A percentile compares a stretch with the other conserved stretches of the same genome.
Evolutionary conservation across 2,888 invertebrate species (phyloP).

Genomic region (Camptogramma bilineatum): DNA sequence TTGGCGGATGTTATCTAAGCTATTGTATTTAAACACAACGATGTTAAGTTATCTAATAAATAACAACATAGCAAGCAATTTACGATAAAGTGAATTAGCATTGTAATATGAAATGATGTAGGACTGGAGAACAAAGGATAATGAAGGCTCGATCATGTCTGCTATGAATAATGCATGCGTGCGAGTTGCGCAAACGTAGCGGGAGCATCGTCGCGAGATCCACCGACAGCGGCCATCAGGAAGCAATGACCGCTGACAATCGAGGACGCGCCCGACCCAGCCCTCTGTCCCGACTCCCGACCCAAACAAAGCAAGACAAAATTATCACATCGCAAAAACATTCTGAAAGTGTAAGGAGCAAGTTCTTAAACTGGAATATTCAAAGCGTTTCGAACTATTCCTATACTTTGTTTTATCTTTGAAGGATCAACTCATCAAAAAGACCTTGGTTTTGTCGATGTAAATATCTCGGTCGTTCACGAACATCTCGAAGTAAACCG

Average conservation of each 20-base stretch:
- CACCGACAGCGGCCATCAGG: conserved; percentile 56
- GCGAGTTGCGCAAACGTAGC: conserved; percentile 66
- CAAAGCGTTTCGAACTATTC: conserved; percentile 13
- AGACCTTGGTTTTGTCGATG: conserved; percentile 49
- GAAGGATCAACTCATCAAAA: conserved; percentile 10
- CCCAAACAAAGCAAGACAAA: conserved; percentile 29
- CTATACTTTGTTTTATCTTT: conserved; percentile 12
- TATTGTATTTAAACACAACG: conserved; percentile 26
- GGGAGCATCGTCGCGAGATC: conserved; percentile 46
- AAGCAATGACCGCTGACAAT: conserved; percentile 76
- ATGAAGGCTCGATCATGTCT: conserved; percentile 56
- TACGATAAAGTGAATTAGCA: conserved; percentile 54
- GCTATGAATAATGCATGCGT: conserved; percentile 70
- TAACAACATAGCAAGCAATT: conserved; percentile 45
- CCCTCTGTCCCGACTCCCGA: conserved; percentile 21
- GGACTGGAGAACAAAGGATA: conserved; percentile 67
- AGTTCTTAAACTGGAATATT: conserved; percentile 20
- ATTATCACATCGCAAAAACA: conserved; percentile 19
- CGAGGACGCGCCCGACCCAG: conserved; percentile 53
- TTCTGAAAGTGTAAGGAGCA: conserved; percentile 8
- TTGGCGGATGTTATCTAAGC: conserved; percentile 27
- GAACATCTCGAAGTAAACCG: conserved; percentile 45
- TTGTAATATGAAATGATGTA: conserved; percentile 55
- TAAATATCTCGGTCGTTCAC: conserved; percentile 30
- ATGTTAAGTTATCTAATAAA: conserved; percentile 42